Percentiles rank a stretch among this genome's conserved stretches.
phyloP scores from a whole-genome alignment of 1,140 invertebrate species.

The Camponotus vicinus region DNA sequence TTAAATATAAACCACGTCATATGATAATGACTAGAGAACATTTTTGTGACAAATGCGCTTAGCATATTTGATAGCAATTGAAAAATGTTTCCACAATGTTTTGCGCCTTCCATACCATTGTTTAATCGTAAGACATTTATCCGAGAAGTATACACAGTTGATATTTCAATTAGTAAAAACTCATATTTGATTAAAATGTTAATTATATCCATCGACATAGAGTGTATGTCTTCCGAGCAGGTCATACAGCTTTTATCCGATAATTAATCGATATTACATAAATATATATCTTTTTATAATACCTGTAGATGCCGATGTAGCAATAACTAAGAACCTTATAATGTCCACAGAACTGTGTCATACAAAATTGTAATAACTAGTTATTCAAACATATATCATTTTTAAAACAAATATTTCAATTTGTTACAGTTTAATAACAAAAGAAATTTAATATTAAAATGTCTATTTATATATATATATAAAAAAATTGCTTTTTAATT shows the following conservation, averaged over 20 bases:
- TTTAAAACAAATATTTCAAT: constrained; percentile 69
- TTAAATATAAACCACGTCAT: constrained; percentile 4
- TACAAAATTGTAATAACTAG: constrained; percentile 63
- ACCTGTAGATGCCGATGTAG: constrained; percentile 58
- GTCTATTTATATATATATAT: neutral
- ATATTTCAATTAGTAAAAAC: constrained; percentile 48
- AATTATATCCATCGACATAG: constrained; percentile 46
- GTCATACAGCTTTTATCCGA: constrained; percentile 61
- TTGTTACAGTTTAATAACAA: constrained; percentile 63
- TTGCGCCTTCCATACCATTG: constrained; percentile 24
- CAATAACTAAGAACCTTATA: constrained; percentile 64
- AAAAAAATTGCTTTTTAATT: constrained; percentile 1
- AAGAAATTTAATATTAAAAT: constrained; percentile 30
- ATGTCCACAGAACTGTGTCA: constrained; percentile 42
- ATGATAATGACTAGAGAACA: constrained; percentile 24
- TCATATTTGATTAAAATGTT: constrained; percentile 50
- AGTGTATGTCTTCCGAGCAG: constrained; percentile 67
- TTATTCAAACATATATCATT: constrained; percentile 69
- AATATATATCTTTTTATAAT: constrained; percentile 77
- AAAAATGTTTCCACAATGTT: constrained; percentile 14
- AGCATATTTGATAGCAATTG: neutral
- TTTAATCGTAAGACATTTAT: constrained; percentile 29
- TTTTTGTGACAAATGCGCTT: constrained; percentile 6
- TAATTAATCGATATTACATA: constrained; percentile 64
- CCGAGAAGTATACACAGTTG: constrained; percentile 31